A percentile compares a stretch with the other conserved stretches of the same genome.
phyloP scores from a whole-genome alignment of 2,113 vertebrate genomes.

The Chlorodrepanis virens region DNA sequence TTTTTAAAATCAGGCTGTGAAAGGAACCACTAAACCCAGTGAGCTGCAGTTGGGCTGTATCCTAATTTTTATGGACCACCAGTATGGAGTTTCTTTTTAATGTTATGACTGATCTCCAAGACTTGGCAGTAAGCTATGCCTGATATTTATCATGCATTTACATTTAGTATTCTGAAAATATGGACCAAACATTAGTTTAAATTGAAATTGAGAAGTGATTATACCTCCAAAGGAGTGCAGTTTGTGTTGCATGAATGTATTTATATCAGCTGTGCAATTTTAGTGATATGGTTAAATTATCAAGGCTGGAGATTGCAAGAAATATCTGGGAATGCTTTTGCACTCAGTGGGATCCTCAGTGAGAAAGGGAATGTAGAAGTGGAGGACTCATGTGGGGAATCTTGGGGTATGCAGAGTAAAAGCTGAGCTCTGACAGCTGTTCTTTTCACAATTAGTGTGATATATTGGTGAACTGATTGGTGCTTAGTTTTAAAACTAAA shows the following conservation, averaged over 20 bases:
- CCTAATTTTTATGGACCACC: neutral
- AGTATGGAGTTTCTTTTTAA: neutral
- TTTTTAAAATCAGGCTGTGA: neutral
- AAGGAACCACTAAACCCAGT: neutral
- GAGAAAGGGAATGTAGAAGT: neutral
- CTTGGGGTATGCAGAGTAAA: neutral
- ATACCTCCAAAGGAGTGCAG: neutral
- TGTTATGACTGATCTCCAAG: neutral
- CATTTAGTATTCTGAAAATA: neutral
- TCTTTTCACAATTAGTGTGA: neutral
- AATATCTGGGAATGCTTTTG: neutral
- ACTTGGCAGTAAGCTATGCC: neutral
- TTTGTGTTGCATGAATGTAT: neutral
- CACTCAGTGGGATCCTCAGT: neutral
- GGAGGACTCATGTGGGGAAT: neutral
- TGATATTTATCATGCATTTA: neutral
- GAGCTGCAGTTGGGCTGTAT: neutral
- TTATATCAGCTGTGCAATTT: neutral
- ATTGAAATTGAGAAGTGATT: neutral
- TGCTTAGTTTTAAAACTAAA: neutral
- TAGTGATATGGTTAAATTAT: neutral
- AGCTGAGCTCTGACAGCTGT: neutral
- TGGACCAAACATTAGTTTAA: fast-evolving
- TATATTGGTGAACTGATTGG: neutral
- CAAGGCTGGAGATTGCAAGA: neutral